Evolutionary conservation across 2,113 vertebrate species (phyloP).

Genomic region (Carollia perspicillata): DNA sequence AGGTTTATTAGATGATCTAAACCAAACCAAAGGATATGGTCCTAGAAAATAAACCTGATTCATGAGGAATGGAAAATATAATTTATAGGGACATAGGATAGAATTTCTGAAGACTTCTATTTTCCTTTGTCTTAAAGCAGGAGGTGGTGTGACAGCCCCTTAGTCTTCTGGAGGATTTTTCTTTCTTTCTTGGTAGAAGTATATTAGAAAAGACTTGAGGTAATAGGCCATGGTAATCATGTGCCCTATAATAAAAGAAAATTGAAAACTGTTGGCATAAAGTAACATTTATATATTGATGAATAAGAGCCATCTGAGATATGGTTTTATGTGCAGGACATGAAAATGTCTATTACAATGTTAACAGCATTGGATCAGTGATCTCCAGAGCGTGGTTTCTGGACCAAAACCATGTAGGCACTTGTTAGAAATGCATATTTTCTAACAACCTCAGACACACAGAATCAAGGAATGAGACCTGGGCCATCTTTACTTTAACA

Average conservation of each 20-base stretch:
- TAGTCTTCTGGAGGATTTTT: not conserved
- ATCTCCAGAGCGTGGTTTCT: too few relatives aligned
- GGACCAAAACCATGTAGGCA: too few relatives aligned
- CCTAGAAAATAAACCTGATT: constrained; percentile 29
- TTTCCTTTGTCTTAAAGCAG: not conserved
- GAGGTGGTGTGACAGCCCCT: not conserved
- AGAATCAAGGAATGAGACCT: too few relatives aligned
- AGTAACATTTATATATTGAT: too few relatives aligned
- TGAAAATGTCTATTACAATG: too few relatives aligned
- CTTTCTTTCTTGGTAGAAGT: not conserved
- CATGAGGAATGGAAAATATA: constrained; percentile 5
- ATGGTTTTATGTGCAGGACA: too few relatives aligned
- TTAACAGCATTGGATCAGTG: too few relatives aligned
- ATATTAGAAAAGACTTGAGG: not conserved
- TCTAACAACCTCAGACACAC: too few relatives aligned
- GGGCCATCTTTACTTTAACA: too few relatives aligned
- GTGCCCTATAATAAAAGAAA: not conserved
- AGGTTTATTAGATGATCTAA: not conserved
- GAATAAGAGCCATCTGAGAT: too few relatives aligned
- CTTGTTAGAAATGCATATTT: too few relatives aligned
- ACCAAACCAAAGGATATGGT: not conserved
- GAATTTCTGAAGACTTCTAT: not conserved
- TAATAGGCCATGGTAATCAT: not conserved
- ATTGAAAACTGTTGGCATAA: too few relatives aligned
- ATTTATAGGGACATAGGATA: not conserved